Base-by-base conservation (phyloP, 2,797 vertebrate genomes). In the Pseudomugil tenellus region DNA sequence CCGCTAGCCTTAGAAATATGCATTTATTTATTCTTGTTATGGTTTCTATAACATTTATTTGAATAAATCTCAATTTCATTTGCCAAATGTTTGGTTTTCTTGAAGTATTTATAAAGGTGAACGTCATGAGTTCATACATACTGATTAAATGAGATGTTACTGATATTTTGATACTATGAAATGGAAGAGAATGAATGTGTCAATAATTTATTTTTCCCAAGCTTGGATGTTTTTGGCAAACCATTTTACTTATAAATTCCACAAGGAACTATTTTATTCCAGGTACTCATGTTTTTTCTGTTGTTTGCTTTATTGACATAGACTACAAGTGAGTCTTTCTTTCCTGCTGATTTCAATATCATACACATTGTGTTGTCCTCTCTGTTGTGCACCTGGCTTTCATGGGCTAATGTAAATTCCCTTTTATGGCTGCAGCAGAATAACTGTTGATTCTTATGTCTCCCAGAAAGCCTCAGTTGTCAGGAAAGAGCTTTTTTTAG, bases 331-430 rank as follows among this genome's bases (percentile, higher is more conserved):
- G 46, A 29, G 66, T 43, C 68, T 21, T n/a, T 46, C 61, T 39
- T 28, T 77, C 79, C 35, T 77, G 73, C 75, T 59, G 52, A 70
- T 67, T 73, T 34, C 26, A 73, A 54, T 29, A 17, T 74, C 80
- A 76, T 46, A 55, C 59, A n/a, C 28, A 17, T 39, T 25, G 49
- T 11, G 39, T 64, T 68, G 41, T 77, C 37, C 77, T 60, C 2
- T 53, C 46, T 14, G 31, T 59, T 52, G 67, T 78, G 80, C 74
- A 39, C 81, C 80, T 57, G 53, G 57, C 56, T 87, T 87, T 88
- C 84, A 89, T 72, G 74, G 76, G 65, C 63, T 17, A 77, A 84
- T 84, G 81, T 84, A 89, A 90, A 89, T 89, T 81, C 60, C 67
- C 57, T 78, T 80, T 83, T 54, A 75, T 66, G 76, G 82, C 69